Conservation (phyloP, 2,113 vertebrate genomes). For the Gallinago undulata region DNA sequence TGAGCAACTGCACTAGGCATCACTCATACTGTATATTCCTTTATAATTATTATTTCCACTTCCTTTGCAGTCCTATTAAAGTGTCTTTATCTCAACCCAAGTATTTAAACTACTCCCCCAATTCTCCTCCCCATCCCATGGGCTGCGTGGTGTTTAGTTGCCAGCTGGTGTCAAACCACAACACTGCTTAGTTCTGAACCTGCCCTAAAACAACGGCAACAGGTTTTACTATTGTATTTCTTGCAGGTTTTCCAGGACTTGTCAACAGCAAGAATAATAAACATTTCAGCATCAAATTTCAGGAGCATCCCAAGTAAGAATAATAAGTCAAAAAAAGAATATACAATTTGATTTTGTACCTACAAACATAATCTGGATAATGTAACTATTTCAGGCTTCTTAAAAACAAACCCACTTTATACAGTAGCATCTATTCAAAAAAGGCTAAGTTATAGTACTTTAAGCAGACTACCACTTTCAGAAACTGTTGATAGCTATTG, state of each 20-base stretch:
- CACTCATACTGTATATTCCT: neutral
- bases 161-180: neutral
- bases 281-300: neutral
- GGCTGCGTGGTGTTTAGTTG: neutral
- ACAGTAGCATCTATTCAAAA: neutral
- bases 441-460: accelerated
- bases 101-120: neutral
- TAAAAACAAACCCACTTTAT: neutral
- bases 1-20: neutral
- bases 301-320: neutral
- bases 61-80: neutral
- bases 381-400: neutral
- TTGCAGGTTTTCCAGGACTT: neutral
- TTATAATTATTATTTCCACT: neutral
- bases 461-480: neutral
- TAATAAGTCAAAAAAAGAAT: neutral
- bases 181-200: neutral
- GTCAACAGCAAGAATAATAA: neutral
- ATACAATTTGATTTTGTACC: neutral
- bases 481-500: neutral
- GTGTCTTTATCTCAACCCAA: neutral
- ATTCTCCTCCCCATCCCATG: neutral
- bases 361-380: neutral
- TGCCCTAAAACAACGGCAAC: neutral
- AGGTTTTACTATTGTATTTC: neutral